Conservation (phyloP, 2,113 vertebrate species). For the Trogon melanurus region DNA sequence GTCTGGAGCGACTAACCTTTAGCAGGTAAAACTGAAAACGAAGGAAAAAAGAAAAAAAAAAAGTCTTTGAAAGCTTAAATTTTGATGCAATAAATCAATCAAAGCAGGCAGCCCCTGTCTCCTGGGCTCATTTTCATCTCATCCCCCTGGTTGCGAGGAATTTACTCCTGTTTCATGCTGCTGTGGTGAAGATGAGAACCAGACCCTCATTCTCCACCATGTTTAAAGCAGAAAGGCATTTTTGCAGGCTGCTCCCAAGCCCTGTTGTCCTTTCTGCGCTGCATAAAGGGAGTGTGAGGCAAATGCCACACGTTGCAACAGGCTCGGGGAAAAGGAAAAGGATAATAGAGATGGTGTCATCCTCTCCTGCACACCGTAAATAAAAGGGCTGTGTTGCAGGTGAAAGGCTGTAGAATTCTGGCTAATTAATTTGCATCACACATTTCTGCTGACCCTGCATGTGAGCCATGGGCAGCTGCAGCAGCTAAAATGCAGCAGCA, state of each 20-base stretch:
- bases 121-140: neutral
- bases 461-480: neutral
- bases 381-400: neutral
- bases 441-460: neutral
- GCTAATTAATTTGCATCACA: neutral
- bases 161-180: neutral
- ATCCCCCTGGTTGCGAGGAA: neutral
- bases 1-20: neutral
- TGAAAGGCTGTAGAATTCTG: neutral
- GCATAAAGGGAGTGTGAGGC: neutral
- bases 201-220: neutral
- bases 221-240: neutral
- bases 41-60: neutral
- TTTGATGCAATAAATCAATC: conserved; percentile 6
- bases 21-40: neutral
- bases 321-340: neutral
- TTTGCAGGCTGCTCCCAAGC: neutral
- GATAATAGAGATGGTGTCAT: fast-evolving
- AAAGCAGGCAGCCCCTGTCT: neutral
- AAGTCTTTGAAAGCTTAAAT: neutral
- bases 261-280: neutral
- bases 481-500: neutral
- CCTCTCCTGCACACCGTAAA: fast-evolving
- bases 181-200: neutral
- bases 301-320: fast-evolving